phyloP scores from a whole-genome alignment of 2,113 vertebrate species.

The Channa argus region DNA sequence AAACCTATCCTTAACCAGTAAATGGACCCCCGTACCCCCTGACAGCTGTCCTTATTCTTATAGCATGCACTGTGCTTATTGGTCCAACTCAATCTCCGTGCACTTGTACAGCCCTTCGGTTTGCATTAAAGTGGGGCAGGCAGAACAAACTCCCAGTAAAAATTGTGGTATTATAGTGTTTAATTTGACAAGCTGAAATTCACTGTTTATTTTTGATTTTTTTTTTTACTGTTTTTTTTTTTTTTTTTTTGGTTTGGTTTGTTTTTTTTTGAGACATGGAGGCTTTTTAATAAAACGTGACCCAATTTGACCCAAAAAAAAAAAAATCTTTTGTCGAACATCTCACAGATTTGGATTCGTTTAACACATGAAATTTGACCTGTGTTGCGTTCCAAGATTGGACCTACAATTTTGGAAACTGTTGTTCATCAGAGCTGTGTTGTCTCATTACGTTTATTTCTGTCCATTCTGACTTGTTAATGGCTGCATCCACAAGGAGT shows the following conservation, averaged over 20 bases:
- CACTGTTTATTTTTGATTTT: neutral
- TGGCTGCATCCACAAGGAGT: neutral
- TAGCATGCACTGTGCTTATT: conserved; percentile 60
- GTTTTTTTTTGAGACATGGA: too few species aligned
- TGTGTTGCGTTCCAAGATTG: neutral
- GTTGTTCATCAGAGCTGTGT: conserved; percentile 6
- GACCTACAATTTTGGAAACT: neutral
- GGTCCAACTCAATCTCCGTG: conserved; percentile 56
- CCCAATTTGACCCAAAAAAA: too few species aligned
- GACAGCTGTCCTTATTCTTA: conserved; percentile 67
- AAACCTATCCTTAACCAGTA: conserved; percentile 32
- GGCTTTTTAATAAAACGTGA: too few species aligned
- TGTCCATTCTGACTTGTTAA: conserved; percentile 4
- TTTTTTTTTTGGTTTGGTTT: neutral
- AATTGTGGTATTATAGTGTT: conserved; percentile 38
- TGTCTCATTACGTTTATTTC: conserved; percentile 36
- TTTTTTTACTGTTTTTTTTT: conserved; percentile 1
- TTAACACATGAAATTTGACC: conserved; percentile 14
- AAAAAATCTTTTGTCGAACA: conserved; percentile 11
- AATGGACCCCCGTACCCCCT: conserved; percentile 35
- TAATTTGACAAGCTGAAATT: conserved; percentile 42
- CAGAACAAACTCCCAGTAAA: conserved; percentile 34
- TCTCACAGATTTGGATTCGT: conserved; percentile 11
- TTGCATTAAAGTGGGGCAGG: conserved; percentile 68
- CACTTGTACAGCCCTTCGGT: conserved; percentile 46